Evolutionary conservation across 1,140 invertebrate species (phyloP).

Genomic region (Propsilocerus akamusi): DNA sequence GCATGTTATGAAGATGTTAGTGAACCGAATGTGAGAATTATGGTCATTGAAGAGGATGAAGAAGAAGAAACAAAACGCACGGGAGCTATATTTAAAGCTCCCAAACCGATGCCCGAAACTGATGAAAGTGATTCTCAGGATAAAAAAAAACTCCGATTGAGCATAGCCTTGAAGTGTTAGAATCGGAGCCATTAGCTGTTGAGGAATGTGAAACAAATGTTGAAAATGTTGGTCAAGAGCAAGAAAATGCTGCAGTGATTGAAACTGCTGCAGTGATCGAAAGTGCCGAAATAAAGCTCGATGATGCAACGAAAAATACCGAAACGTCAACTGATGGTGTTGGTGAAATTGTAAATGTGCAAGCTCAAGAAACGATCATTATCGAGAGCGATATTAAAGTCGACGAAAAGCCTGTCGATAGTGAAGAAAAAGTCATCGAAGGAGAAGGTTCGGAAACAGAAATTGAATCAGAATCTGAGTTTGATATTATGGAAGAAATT

Average conservation of each 20-base stretch:
- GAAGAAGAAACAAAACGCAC: neutral
- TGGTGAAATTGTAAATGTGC: neutral
- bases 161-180: neutral
- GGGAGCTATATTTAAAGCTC: neutral
- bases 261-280: neutral
- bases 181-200: neutral
- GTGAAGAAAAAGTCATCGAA: neutral
- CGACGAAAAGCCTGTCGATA: neutral
- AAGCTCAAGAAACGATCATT: neutral
- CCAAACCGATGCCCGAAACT: neutral
- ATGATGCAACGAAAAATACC: neutral
- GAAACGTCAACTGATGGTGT: neutral
- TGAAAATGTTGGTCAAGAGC: neutral
- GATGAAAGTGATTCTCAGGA: neutral
- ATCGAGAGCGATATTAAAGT: neutral
- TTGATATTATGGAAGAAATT: neutral
- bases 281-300: neutral
- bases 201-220: neutral
- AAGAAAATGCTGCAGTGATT: neutral
- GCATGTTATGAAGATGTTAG: neutral
- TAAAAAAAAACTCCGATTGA: conserved; percentile 3
- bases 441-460: neutral
- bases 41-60: neutral
- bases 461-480: neutral
- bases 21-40: neutral